Base-by-base conservation (phyloP, 2,113 vertebrate genomes). In the Paedocypris sp. region DNA sequence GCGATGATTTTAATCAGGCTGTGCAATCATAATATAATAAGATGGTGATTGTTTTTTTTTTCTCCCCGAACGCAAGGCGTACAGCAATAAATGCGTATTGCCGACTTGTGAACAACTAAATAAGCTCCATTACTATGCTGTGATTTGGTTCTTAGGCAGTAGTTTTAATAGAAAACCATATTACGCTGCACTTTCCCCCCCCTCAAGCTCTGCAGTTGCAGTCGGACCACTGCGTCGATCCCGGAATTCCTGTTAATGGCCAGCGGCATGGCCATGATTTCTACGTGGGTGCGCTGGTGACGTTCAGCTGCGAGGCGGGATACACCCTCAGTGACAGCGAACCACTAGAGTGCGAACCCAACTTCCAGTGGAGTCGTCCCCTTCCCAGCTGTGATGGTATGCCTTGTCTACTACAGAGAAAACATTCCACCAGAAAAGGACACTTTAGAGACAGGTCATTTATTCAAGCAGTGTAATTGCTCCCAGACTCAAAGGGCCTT, bases 351-450 rank as follows among this genome's bases (percentile, higher is more conserved):
- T 98, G 95, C 26, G 94, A 97, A 68, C 93, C 94, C 3, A 97
- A 98, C 82, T 97, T 97, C 71, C 95, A 98, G 77, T 98, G 95
- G 95, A 97, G 93, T 69, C 86, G 89, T 1, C 89, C 93, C 0
- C 90, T 98, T 62, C 95, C 95, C 53, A 95, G 90, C 83, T 98
- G 95, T 1, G 93, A 98, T 83, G 94, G 95, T 98, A 81, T 51
- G 69, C 12, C 16, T 6, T 10, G n/a, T 15, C 9, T 28, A 26
- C 19, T 50, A 28, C 33, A 57, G 43, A 6, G 19, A 11, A 31
- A 48, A 15, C n/a, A n/a, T n/a, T n/a, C 13, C 20, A 3, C 8
- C 31, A 5, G 12, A 62, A 59, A 64, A 60, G 47, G 29, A 60
- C 54, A 52, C 38, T 52, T 69, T 64, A 46, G 26, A 47, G 47